phyloP scores from a whole-genome alignment of 2,888 invertebrate species.

The Torymus texanus region DNA sequence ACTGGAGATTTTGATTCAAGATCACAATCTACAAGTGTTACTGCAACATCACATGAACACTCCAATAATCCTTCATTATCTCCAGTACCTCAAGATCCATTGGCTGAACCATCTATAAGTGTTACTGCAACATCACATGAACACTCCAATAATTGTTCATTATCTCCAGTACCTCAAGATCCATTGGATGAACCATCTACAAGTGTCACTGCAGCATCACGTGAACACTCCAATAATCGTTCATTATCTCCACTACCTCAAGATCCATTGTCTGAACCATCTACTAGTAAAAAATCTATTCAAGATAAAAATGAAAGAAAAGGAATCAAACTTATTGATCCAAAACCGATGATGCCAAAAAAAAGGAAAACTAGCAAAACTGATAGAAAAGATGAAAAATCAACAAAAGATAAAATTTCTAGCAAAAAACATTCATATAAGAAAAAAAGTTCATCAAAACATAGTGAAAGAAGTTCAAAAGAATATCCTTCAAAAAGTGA shows the following conservation, averaged over 20 bases:
- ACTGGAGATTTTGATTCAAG: no score
- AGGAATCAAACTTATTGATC: slow-evolving; percentile 49
- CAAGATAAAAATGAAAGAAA: slow-evolving; percentile 21
- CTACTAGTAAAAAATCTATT: not conserved
- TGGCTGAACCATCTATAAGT: not conserved
- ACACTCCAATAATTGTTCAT: no score
- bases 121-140: no score
- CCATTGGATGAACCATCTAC: no score
- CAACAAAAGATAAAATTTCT: not conserved
- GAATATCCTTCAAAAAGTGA: not conserved
- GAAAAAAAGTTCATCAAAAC: slow-evolving; percentile 45
- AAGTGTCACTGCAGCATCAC: no score
- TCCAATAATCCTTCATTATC: no score
- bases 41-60: no score
- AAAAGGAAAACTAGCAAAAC: slow-evolving; percentile 58
- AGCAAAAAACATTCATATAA: slow-evolving; percentile 65
- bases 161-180: not conserved
- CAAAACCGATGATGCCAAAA: slow-evolving; percentile 48
- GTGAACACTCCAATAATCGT: no score
- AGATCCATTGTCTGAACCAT: not conserved
- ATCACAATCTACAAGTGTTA: no score
- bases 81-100: not conserved
- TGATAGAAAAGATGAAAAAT: slow-evolving; percentile 74
- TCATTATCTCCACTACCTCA: not conserved
- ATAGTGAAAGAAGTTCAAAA: not conserved